Percentiles rank a stretch among this genome's conserved stretches.
Conservation (phyloP, 2,113 vertebrate species). For the Genyomyrus donnyi region DNA sequence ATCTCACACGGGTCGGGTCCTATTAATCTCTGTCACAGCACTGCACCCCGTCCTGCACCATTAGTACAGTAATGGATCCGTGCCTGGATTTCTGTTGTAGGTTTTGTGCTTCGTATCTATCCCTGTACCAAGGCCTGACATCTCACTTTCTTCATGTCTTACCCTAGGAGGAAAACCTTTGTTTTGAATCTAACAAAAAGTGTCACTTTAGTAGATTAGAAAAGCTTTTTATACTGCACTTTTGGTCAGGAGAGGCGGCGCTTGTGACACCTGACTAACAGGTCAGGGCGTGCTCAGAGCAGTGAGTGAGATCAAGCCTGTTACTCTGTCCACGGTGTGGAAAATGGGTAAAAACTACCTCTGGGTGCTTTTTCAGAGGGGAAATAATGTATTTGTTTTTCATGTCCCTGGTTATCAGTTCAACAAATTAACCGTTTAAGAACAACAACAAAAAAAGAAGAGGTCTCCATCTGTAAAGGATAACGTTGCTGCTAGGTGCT, state of each 20-base stretch:
- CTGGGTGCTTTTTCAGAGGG: neutral
- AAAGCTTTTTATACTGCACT: neutral
- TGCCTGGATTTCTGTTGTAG: neutral
- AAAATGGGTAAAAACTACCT: neutral
- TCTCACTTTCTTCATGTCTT: neutral
- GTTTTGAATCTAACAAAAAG: constrained; percentile 1
- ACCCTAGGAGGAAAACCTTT: neutral
- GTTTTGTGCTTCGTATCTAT: neutral
- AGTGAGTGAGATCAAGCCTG: neutral
- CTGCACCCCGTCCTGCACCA: neutral
- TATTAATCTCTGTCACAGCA: constrained; percentile 1
- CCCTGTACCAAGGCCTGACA: neutral
- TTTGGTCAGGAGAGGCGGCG: neutral
- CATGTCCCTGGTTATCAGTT: neutral
- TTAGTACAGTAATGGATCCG: neutral
- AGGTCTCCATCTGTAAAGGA: neutral
- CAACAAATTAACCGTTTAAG: neutral
- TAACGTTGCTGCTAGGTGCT: neutral
- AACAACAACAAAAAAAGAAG: neutral
- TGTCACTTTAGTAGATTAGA: neutral
- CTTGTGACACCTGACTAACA: neutral
- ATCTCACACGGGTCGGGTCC: neutral
- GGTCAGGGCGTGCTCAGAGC: neutral
- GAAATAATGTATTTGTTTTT: neutral
- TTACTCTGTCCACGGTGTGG: neutral